phyloP scores from a whole-genome alignment of 1,140 invertebrate genomes.

The Paralvinella palmiformis region DNA sequence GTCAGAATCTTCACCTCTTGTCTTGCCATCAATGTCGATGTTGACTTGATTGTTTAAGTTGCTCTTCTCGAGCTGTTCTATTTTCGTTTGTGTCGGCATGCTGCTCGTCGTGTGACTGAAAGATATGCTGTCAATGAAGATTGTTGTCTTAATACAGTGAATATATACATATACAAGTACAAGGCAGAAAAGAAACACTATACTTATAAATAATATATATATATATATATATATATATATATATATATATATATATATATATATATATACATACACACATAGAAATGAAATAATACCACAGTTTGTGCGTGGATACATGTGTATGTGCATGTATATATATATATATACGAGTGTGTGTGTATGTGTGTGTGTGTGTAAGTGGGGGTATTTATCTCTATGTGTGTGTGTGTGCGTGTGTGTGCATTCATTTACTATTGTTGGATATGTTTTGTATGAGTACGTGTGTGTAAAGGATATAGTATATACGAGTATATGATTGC shows the following conservation, averaged over 20 bases:
- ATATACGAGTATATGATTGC: no score
- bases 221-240: neutral
- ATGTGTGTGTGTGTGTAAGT: no score
- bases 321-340: constrained; percentile 3
- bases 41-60: constrained; percentile 33
- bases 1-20: no score
- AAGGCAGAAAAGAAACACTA: constrained; percentile 2
- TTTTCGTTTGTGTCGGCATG: constrained; percentile 39
- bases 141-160: constrained; percentile 15
- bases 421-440: no score
- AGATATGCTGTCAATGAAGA: constrained; percentile 42
- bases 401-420: no score
- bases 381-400: no score
- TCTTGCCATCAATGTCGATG: constrained; percentile 25
- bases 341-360: no score
- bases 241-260: neutral
- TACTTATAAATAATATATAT: neutral
- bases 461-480: no score
- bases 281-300: neutral
- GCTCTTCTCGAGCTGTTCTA: constrained; percentile 28
- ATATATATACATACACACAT: neutral
- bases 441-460: no score
- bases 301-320: neutral
- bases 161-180: neutral
- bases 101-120: constrained; percentile 31